Evolutionary conservation across 2,797 vertebrate genomes (phyloP).

Genomic region (Gymnothorax reevesii): DNA sequence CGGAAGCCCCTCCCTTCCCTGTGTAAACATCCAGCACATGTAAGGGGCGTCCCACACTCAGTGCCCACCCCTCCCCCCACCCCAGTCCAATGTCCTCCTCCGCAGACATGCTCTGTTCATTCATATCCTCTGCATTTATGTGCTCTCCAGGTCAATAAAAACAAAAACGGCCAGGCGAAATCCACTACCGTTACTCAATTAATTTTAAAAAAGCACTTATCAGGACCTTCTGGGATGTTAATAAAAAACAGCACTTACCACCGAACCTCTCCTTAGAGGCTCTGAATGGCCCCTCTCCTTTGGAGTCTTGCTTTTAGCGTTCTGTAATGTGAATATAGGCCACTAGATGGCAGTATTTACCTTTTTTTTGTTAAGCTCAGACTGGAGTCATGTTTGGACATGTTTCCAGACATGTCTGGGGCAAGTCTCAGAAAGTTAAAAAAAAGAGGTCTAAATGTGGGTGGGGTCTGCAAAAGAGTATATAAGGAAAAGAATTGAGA

Average conservation of each 20-base stretch:
- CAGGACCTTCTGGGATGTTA: neutral
- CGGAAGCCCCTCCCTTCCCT: neutral
- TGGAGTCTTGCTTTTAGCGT: neutral
- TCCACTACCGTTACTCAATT: neutral
- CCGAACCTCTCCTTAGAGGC: neutral
- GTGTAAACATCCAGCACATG: constrained; percentile 1
- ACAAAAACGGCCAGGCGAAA: neutral
- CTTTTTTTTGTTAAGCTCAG: no score
- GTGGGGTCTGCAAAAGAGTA: no score
- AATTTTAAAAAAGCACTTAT: neutral
- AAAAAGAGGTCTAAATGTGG: no score
- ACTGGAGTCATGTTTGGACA: no score
- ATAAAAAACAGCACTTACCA: neutral
- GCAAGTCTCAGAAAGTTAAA: no score
- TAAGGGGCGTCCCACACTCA: neutral
- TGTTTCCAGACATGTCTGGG: no score
- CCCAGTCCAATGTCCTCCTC: neutral
- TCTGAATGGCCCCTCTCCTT: neutral
- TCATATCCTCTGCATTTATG: neutral
- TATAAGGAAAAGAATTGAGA: no score
- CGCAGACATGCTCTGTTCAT: neutral
- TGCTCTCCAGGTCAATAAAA: neutral
- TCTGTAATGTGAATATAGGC: no score
- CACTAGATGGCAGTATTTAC: no score
- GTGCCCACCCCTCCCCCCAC: neutral